phyloP scores from a whole-genome alignment of 2,113 vertebrate genomes.

The Bombycilla garrulus region DNA sequence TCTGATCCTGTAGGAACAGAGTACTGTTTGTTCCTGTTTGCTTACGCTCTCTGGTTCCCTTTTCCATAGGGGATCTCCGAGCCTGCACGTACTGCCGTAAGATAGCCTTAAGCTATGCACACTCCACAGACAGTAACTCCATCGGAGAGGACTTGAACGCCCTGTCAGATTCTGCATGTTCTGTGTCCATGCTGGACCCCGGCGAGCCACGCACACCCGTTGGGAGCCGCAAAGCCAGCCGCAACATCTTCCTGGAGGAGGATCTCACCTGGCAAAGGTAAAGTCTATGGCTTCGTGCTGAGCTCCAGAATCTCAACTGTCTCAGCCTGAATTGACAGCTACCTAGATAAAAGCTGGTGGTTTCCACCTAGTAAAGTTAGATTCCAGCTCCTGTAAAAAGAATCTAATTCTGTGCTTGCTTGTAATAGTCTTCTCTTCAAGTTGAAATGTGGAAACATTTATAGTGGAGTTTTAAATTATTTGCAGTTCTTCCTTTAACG shows the following conservation, averaged over 20 bases:
- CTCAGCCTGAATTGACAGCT: neutral
- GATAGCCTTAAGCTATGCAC: conserved; percentile 92
- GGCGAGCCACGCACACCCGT: conserved; percentile 91
- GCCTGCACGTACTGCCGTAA: conserved; percentile 98
- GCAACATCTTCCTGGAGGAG: conserved; percentile 97
- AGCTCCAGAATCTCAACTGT: neutral
- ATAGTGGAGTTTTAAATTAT: neutral
- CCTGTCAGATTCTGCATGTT: conserved; percentile 87
- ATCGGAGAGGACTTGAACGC: conserved; percentile 92
- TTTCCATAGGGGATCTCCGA: conserved; percentile 87
- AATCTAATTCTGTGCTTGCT: neutral
- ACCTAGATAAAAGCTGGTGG: neutral
- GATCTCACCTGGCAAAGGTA: conserved; percentile 97
- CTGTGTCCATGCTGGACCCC: conserved; percentile 86
- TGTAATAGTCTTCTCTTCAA: neutral
- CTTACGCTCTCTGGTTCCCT: neutral
- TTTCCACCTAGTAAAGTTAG: neutral
- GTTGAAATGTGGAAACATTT: neutral
- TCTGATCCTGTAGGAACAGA: conserved; percentile 27
- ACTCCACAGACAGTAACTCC: conserved; percentile 91
- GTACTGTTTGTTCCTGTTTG: neutral
- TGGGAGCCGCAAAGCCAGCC: conserved; percentile 91
- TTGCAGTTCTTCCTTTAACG: neutral
- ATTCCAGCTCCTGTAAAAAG: neutral
- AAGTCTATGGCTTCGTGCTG: neutral